Conservation (phyloP, 2,888 invertebrate species). For the Tubulanus polymorphus region DNA sequence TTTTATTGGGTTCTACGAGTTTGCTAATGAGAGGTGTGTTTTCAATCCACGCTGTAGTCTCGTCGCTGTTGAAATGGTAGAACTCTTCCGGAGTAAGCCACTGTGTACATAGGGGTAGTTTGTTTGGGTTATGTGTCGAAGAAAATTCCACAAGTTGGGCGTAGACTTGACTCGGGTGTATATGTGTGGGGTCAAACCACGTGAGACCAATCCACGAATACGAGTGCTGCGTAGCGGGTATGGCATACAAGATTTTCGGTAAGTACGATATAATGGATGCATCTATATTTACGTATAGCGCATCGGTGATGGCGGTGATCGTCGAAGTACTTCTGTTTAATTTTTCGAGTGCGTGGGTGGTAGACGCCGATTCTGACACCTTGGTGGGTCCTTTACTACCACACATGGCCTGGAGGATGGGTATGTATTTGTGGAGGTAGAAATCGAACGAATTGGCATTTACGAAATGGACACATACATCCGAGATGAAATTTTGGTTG, state of each 20-base stretch:
- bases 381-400: not conserved
- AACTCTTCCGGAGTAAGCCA: not conserved
- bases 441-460: not conserved
- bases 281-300: not conserved
- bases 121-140: not conserved
- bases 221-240: not conserved
- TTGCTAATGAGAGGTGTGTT: not conserved
- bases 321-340: not conserved
- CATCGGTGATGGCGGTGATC: not conserved
- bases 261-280: not conserved
- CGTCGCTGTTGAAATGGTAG: not conserved
- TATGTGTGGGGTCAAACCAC: not conserved
- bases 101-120: not conserved
- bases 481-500: constrained; percentile 1
- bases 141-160: not conserved
- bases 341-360: not conserved
- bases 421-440: not conserved
- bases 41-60: not conserved
- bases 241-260: not conserved
- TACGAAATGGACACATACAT: not conserved
- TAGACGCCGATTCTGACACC: not conserved
- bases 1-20: not conserved
- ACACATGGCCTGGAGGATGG: not conserved
- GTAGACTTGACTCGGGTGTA: not conserved
- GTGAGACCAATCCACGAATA: constrained; percentile 1